phyloP scores from a whole-genome alignment of 2,113 vertebrate genomes.

The Neopipo cinnamomea region DNA sequence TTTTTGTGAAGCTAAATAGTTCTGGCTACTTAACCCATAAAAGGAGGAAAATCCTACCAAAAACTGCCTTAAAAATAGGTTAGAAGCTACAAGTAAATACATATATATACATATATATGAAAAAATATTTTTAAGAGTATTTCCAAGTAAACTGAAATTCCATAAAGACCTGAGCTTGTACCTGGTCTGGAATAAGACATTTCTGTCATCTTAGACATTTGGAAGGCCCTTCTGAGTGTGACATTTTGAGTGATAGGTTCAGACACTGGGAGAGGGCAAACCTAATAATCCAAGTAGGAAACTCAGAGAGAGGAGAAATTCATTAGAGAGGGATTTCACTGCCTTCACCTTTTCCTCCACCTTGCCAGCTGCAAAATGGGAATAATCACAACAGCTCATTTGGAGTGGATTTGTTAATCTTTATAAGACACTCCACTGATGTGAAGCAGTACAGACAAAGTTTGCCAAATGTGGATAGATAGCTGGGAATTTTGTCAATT shows the following conservation, averaged over 20 bases:
- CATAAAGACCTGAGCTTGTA: background rate
- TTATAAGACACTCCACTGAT: accelerated
- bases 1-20: background rate
- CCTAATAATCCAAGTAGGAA: background rate
- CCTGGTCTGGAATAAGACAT: background rate
- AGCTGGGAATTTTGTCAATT: background rate
- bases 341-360: background rate
- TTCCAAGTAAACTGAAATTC: background rate
- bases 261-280: background rate
- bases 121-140: background rate
- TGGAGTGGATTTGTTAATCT: background rate
- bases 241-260: background rate
- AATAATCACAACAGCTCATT: background rate
- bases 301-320: background rate
- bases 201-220: background rate
- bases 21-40: background rate
- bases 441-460: background rate
- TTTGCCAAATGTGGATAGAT: background rate
- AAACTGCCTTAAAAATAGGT: background rate
- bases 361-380: background rate
- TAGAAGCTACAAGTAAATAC: background rate
- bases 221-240: background rate
- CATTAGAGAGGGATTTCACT: background rate
- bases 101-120: too few species aligned
- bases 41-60: background rate